Base-by-base conservation (phyloP, 2,888 invertebrate species). In the Aspidiotus destructor region DNA sequence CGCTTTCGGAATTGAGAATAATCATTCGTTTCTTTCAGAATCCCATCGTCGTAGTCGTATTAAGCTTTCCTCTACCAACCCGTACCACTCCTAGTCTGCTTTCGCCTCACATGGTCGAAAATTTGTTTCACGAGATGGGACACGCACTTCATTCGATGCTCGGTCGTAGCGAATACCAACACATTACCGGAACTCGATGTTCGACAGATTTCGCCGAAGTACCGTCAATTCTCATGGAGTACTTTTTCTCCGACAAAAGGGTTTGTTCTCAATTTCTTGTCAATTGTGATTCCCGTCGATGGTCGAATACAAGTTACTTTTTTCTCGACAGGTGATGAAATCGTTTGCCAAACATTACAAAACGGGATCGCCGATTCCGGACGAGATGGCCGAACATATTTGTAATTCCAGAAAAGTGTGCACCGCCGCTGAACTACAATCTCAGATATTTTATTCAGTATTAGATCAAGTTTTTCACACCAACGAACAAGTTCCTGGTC, bases 81-180 rank as follows among this genome's bases (percentile, higher is more conserved):
- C 85, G 85, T 83, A 83, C 83, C 0, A 85, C 84, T 7, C 91
- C 91, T 0, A 88, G 91, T 57, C 80, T 96, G 64, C 81, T 99
- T 68, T 84, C 86, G 40, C 89, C 92, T 0, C 84, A 85, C 16
- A 88, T 90, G 75, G 88, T 97, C 9, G 97, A 98, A 78, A 99
- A 97, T 80, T 81, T 99, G 72, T 98, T 98, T 79, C 99, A 99
- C 78, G 98, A 99, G 81, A 88, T 95, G 87, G 99, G 99, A 0
- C 99, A 99, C 80, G 99, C 98, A 15, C 87, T 98, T 84, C 99
- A 99, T 80, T 96, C 97, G 16, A 97, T 99, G 95, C 79, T 99
- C 73, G 99, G 93, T 2, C 84, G 96, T 71, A 96, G 97, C 0
- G 84, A 85, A 71, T 92, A 96, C 79, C 99, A 99, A 79, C 98